Base-by-base conservation (phyloP, 1,140 invertebrate species). In the Caerostris extrusa region DNA sequence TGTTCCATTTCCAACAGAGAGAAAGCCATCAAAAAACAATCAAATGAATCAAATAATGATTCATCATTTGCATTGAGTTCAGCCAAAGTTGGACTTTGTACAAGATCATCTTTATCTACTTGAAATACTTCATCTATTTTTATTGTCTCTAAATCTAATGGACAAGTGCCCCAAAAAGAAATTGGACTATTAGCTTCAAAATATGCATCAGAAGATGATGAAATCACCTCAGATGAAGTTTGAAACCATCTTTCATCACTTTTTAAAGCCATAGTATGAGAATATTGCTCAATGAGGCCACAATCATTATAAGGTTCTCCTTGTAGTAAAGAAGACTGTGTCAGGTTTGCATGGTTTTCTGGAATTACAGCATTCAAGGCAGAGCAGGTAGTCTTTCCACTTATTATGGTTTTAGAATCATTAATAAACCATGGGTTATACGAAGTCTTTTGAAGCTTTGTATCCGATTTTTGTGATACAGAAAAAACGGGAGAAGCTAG, bases 41-140 rank as follows among this genome's bases (percentile, higher is more conserved):
- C 95, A 34, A 94, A 83, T 14, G 83, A 93, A 93, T 95, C 94
- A 85, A 94, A 94, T 14, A 96, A 95, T 34, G 97, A 98, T 94
- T 98, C 98, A 95, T 98, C 98, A 95, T 98, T 98, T 55, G 97
- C 97, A 96, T 98, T 98, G 10, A 99, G 96, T 96, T 98, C 98
- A 0, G 98, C 98, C 77, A 99, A 96, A 91, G 98, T 99, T 3
- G 98, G 98, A 2, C 98, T 98, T 95, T 96, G 96, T 95, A 98
- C 97, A 57, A 98, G 96, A 96, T 98, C 98, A 77, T 97, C 97
- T 96, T 98, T 98, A 53, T 95, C 95, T 12, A 95, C 93, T 93
- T 95, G 95, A 93, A 95, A 95, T 7, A 94, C 92, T 61, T 94
- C 92, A 61, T 95, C 94, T 19, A 95, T 86, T 89, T 95, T 94